phyloP scores from a whole-genome alignment of 2,888 invertebrate genomes.

The Antitype chi region DNA sequence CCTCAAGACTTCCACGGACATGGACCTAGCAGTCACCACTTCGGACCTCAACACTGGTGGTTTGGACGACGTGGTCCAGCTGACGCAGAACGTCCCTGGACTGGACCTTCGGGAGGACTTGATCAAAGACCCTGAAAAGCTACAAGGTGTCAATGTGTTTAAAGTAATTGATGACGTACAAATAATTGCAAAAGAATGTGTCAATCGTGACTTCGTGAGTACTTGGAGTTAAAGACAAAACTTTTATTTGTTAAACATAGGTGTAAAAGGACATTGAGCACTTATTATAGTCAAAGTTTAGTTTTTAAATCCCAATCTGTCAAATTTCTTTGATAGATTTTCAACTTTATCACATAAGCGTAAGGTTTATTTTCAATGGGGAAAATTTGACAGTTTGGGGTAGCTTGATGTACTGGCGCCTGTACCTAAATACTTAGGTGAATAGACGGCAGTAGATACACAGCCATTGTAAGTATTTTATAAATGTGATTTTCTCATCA shows the following conservation, averaged over 20 bases:
- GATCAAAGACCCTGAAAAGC: background rate
- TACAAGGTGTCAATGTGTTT: background rate
- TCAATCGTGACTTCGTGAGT: no score
- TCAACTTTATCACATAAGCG: no score
- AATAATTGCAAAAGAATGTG: background rate
- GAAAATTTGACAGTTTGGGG: no score
- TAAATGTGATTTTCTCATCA: background rate
- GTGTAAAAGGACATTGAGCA: no score
- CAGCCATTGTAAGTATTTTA: background rate
- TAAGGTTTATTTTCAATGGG: no score
- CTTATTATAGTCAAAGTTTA: background rate
- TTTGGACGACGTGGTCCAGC: slow-evolving; percentile 22
- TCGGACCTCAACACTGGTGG: slow-evolving; percentile 29
- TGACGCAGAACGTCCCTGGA: slow-evolving; percentile 1
- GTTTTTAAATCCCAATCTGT: no score
- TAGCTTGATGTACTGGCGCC: no score
- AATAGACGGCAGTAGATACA: background rate
- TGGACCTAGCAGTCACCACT: background rate
- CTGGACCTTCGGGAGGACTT: slow-evolving; percentile 2
- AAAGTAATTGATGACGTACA: background rate
- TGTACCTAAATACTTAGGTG: background rate
- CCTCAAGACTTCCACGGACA: slow-evolving; percentile 26
- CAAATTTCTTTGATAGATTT: no score
- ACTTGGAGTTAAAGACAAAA: no score
- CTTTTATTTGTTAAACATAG: no score